Evolutionary conservation across 1,140 invertebrate species (phyloP).

Genomic region (Bombus ignitus): DNA sequence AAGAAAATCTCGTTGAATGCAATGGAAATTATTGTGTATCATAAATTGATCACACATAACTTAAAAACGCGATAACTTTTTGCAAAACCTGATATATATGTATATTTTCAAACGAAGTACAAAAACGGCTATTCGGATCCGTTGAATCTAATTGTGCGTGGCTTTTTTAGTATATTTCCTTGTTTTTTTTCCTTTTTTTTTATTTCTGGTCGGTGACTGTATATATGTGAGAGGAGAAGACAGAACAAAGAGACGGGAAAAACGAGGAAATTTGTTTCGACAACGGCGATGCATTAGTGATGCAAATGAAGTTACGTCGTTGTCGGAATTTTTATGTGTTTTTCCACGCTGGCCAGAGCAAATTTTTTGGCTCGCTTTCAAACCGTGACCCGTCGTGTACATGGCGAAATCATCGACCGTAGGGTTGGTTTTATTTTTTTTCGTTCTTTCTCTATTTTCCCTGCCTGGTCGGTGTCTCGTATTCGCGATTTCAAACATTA

Average conservation of each 20-base stretch:
- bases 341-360: constrained; percentile 4
- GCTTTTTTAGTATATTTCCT: neutral
- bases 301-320: constrained; percentile 47
- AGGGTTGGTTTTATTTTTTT: neutral
- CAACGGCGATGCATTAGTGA: constrained; percentile 33
- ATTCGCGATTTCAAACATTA: neutral
- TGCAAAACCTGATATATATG: neutral
- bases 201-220: neutral
- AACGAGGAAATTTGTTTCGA: constrained; percentile 35
- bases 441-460: neutral
- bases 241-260: constrained; percentile 26
- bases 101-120: neutral
- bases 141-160: neutral
- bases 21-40: too few relatives aligned
- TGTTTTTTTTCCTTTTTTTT: neutral
- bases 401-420: neutral
- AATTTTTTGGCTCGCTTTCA: constrained; percentile 41
- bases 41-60: too few relatives aligned
- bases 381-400: neutral
- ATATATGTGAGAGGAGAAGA: neutral
- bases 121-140: neutral
- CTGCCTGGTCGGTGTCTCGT: neutral
- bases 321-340: constrained; percentile 36
- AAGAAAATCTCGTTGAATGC: too few relatives aligned
- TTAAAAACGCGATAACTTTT: neutral